These are phyloP conservation scores for Harmothoe impar DNA, from an alignment of 2,888 invertebrate species.

Conservation along the genomic window DNA sequence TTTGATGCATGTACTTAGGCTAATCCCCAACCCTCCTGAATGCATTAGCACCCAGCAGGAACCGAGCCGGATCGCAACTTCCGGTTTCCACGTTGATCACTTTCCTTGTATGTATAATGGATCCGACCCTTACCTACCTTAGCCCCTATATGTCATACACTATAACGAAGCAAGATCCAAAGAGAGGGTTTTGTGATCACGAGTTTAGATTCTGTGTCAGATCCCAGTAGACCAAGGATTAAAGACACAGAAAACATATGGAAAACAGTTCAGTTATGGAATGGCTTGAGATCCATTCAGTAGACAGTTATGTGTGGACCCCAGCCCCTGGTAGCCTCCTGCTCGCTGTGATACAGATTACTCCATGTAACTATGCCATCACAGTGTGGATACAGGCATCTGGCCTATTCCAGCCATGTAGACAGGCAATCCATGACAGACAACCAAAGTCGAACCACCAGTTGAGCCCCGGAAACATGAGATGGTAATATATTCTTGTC, in stretches of 20 bases:
- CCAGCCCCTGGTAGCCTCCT: not conserved
- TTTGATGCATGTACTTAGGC: not conserved
- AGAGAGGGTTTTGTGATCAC: too few relatives aligned
- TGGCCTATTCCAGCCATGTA: not conserved
- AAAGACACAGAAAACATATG: too few relatives aligned
- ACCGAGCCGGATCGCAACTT: not conserved
- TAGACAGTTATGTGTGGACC: not conserved
- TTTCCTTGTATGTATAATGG: not conserved
- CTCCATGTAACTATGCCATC: conserved; percentile 22
- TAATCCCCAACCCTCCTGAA: not conserved
- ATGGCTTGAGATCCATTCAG: too few relatives aligned
- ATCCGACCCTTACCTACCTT: too few relatives aligned
- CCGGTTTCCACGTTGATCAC: not conserved
- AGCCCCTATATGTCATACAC: too few relatives aligned
- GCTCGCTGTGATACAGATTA: conserved; percentile 12
- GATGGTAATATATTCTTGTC: conserved; percentile 47
- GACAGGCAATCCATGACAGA: not conserved
- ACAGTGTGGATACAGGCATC: conserved; percentile 2
- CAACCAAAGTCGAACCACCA: not conserved
- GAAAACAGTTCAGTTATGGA: too few relatives aligned
- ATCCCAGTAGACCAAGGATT: too few relatives aligned
- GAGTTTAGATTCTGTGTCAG: too few relatives aligned
- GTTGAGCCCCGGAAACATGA: conserved; percentile 35
- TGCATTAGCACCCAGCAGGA: not conserved
- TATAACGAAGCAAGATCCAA: too few relatives aligned